These are phyloP conservation scores for Coboldia fuscipes DNA, from an alignment of 1,140 invertebrate species.

Conservation along the genomic window DNA sequence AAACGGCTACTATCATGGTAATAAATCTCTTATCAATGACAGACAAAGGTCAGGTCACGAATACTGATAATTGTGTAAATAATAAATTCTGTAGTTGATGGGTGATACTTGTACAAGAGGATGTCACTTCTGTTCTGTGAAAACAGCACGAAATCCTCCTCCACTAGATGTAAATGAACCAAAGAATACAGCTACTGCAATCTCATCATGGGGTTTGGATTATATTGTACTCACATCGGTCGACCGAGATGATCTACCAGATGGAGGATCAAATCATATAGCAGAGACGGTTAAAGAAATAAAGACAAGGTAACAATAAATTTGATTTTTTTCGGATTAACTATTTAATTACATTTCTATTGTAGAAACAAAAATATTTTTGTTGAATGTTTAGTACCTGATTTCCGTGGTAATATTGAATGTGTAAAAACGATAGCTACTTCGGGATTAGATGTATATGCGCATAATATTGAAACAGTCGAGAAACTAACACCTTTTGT, in stretches of 20 bases:
- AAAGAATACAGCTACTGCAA: conserved; percentile 76
- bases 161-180: conserved; percentile 83
- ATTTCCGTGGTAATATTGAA: conserved; percentile 71
- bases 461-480: conserved; percentile 94
- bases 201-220: conserved; percentile 85
- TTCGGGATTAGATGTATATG: conserved; percentile 82
- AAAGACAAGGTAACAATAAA: conserved; percentile 33
- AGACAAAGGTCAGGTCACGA: neutral
- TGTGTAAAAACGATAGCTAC: conserved; percentile 56
- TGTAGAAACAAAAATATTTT: conserved; percentile 62
- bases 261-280: conserved; percentile 82
- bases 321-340: neutral
- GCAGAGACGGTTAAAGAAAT: conserved; percentile 72
- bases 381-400: conserved; percentile 93
- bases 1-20: conserved; percentile 83
- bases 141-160: conserved; percentile 81
- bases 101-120: conserved; percentile 81
- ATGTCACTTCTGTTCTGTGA: conserved; percentile 97
- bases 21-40: conserved; percentile 6
- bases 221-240: conserved; percentile 97
- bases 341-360: conserved; percentile 4
- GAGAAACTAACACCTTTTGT: conserved; percentile 75
- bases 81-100: too few relatives aligned
- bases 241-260: conserved; percentile 85
- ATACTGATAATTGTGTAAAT: too few relatives aligned